Base-by-base conservation (phyloP, 2,888 invertebrate genomes). In the Taphrorychus bicolor region DNA sequence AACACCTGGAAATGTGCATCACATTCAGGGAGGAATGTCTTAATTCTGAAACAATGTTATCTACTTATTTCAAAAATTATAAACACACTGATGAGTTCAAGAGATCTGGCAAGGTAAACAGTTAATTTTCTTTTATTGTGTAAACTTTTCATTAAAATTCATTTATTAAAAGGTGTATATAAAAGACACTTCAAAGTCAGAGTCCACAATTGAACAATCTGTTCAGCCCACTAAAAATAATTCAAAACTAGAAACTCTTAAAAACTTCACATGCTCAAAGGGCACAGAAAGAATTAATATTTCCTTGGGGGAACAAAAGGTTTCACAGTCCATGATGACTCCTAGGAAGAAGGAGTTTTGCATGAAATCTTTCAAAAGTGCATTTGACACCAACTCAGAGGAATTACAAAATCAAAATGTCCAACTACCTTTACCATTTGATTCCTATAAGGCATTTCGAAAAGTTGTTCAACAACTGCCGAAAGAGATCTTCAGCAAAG, bases 31-130 rank as follows among this genome's bases (percentile, higher is more conserved):
- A 87, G 72, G 86, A 87, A 52, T 89, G 89, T 72, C 84, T 86
- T 17, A 87, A 85, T 72, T 88, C 90, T 0, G 89, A 90, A 78
- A 83, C 85, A 14, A 89, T 89, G 88, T 79, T 90, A 5, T 88
- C 86, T 64, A 87, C 87, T 67, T 90, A 89, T 76, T 86, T 89
- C 23, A 87, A 87, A 54, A 86, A 87, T 24, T 80, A 87, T 58
- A 80, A 86, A 66, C 85, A 85, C 73, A 87, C 88, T 0, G 87
- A 88, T 21, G 87, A 89, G 62, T 85, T 87, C 73, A 83, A 87
- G 66, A 86, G 85, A 71, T 88, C 87, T 32, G 89, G 88, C 59
- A 88, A 88, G 80, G 86, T 84, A 73, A 51, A 14, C 32, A 9
- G 11, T 32, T 11, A 2, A 17, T 7, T 17, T 32, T 45, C 7